These are phyloP conservation scores for Dicentrarchus labrax DNA, from an alignment of 2,113 vertebrate genomes.

Conservation along the genomic window DNA sequence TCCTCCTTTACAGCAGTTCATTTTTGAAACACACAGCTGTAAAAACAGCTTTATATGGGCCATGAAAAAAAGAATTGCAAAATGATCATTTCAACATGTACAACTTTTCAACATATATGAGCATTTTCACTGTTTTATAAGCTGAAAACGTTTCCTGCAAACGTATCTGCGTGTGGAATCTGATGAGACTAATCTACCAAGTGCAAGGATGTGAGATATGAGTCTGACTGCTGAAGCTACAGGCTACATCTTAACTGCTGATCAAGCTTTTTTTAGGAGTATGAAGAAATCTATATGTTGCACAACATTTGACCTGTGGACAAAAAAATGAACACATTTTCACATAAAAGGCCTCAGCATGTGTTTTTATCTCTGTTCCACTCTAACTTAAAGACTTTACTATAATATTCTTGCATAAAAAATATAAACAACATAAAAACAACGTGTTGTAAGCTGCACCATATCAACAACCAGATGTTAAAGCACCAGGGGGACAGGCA, in stretches of 20 bases:
- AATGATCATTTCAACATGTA: not conserved
- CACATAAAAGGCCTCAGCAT: conserved; percentile 2
- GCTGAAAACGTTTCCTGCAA: not conserved
- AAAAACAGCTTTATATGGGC: not conserved
- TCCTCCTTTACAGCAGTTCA: not conserved
- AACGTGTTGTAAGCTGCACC: not conserved
- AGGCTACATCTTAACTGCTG: conserved; percentile 29
- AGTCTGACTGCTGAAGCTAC: not conserved
- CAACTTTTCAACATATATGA: not conserved
- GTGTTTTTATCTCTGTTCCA: not conserved
- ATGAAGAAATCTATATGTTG: conserved; percentile 59
- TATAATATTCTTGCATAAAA: not conserved
- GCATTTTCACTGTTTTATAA: not conserved
- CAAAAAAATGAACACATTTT: not conserved
- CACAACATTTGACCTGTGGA: conserved; percentile 18
- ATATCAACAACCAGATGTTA: not conserved
- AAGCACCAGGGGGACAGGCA: conserved; percentile 20
- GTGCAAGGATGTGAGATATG: not conserved
- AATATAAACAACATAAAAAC: not conserved
- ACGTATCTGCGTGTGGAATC: too few relatives aligned
- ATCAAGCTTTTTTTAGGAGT: conserved; percentile 31
- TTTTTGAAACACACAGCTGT: not conserved
- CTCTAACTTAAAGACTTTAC: not conserved
- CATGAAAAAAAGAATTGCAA: not conserved
- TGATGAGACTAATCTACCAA: not conserved